A percentile compares a stretch with the other conserved stretches of the same genome.
These are phyloP conservation scores for Heliconius congener DNA, from an alignment of 1,140 invertebrate species.

Conservation along the genomic window DNA sequence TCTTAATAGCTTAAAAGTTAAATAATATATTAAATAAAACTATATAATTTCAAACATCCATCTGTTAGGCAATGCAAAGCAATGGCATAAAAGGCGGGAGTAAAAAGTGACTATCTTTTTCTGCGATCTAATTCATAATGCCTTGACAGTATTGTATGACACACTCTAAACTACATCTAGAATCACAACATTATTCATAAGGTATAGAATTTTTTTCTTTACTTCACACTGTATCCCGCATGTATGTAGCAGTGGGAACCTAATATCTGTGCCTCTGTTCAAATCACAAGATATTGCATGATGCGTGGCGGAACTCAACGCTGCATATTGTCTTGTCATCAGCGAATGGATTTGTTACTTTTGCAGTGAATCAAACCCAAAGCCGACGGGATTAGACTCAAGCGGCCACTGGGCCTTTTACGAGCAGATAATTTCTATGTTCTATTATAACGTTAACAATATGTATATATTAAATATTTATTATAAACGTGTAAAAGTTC, in stretches of 20 bases:
- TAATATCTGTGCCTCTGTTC: too few species aligned
- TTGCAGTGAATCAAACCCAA: too few species aligned
- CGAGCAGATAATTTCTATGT: not conserved
- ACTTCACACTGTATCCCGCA: too few species aligned
- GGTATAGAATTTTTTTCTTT: not conserved
- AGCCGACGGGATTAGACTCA: too few species aligned
- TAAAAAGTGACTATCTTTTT: not conserved
- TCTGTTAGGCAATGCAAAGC: not conserved
- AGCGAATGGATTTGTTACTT: too few species aligned
- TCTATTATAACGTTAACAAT: slow-evolving; percentile 23
- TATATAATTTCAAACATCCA: not conserved
- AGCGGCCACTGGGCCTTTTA: too few species aligned
- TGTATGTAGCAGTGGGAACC: too few species aligned
- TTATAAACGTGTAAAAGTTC: slow-evolving; percentile 26
- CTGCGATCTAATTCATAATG: not conserved
- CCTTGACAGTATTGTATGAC: slow-evolving; percentile 3
- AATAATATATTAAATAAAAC: not conserved
- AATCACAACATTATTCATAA: slow-evolving; percentile 26
- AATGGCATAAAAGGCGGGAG: not conserved
- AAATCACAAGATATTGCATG: too few species aligned
- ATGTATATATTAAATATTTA: slow-evolving; percentile 22
- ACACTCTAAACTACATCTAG: slow-evolving; percentile 17
- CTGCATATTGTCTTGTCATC: too few species aligned
- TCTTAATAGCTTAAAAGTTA: not conserved
- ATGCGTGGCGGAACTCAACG: too few species aligned